A percentile compares a stretch with the other conserved stretches of the same genome.
phyloP scores from a whole-genome alignment of 2,888 invertebrate species.

The Rhyacophila evoluta region DNA sequence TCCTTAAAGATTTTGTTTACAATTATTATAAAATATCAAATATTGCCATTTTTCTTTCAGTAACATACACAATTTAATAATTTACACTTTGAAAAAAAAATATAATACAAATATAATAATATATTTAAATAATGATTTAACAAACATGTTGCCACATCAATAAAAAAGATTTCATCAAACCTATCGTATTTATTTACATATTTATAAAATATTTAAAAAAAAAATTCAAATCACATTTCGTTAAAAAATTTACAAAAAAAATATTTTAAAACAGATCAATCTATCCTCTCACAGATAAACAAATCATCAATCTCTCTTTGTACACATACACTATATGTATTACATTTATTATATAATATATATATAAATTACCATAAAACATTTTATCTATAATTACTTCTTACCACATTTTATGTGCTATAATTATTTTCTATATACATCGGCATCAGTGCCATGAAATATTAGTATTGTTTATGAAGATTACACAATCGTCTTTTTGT shows the following conservation, averaged over 20 bases:
- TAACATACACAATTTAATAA: conserved; percentile 38
- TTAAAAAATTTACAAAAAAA: conserved; percentile 22
- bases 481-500: background rate
- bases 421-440: conserved; percentile 10
- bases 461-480: background rate
- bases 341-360: conserved; percentile 6
- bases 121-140: conserved; percentile 13
- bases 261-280: conserved; percentile 10
- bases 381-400: background rate
- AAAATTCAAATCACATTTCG: conserved; percentile 23
- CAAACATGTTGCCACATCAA: conserved; percentile 10
- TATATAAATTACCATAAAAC: conserved; percentile 22
- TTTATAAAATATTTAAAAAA: conserved; percentile 15
- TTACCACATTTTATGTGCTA: conserved; percentile 22
- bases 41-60: conserved; percentile 41
- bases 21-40: conserved; percentile 38
- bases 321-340: conserved; percentile 2
- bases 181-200: conserved; percentile 7
- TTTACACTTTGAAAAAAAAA: conserved; percentile 3
- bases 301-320: conserved; percentile 15
- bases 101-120: conserved; percentile 17
- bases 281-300: conserved; percentile 6
- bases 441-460: background rate
- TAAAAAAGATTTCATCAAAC: conserved; percentile 21
- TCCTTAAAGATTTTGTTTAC: conserved; percentile 43